phyloP scores from a whole-genome alignment of 2,797 vertebrate species.

The Gadopsis marmoratus region DNA sequence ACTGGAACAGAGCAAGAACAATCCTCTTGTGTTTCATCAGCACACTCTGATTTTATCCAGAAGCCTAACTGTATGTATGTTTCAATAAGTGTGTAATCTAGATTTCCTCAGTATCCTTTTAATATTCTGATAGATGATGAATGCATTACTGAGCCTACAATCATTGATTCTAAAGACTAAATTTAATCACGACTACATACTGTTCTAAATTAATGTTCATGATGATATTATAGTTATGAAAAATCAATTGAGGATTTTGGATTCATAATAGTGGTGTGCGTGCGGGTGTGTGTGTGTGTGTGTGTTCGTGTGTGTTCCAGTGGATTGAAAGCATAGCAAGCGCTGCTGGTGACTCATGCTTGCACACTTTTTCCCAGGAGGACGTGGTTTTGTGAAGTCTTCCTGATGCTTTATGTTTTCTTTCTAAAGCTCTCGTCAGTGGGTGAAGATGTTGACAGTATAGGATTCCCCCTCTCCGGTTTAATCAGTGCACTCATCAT shows the following conservation, averaged over 20 bases:
- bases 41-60: constrained; percentile 21
- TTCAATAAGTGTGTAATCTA: neutral
- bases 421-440: constrained; percentile 44
- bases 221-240: constrained; percentile 25
- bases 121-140: neutral
- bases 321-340: constrained; percentile 38
- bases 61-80: neutral
- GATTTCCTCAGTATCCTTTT: neutral
- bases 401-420: constrained; percentile 28
- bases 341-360: constrained; percentile 70
- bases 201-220: constrained; percentile 9
- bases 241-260: constrained; percentile 34
- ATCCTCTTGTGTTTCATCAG: constrained; percentile 14
- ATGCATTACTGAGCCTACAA: neutral
- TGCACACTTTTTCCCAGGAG: constrained; percentile 50
- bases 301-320: constrained; percentile 10
- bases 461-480: constrained; percentile 45
- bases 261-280: constrained; percentile 43
- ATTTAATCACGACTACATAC: constrained; percentile 6
- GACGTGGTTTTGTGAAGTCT: constrained; percentile 42
- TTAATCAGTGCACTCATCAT: constrained; percentile 62
- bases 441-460: constrained; percentile 50
- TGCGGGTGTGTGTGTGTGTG: constrained; percentile 1
- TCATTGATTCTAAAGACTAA: neutral
- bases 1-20: constrained; percentile 25